Conservation (phyloP, 2,113 vertebrate species). For the Rhombomys opimus region DNA sequence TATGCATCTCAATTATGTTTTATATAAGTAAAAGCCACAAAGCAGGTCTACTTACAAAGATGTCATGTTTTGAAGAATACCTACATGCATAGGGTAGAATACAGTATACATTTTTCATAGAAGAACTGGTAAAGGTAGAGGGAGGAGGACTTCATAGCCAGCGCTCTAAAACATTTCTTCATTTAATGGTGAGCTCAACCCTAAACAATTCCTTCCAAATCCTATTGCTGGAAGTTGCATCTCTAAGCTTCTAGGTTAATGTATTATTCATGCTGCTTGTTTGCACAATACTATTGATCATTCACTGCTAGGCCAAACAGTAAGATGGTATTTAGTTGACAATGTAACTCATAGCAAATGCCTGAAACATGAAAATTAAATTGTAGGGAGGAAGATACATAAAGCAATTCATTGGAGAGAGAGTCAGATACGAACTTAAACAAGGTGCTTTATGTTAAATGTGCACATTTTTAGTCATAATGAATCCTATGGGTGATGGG, state of each 20-base stretch:
- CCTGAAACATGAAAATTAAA: conserved; percentile 37
- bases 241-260: conserved; percentile 58
- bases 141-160: neutral
- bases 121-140: neutral
- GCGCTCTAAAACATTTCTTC: neutral
- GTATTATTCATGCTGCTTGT: conserved; percentile 62
- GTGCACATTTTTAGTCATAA: neutral
- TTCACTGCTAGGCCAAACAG: conserved; percentile 40
- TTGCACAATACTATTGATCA: conserved; percentile 64
- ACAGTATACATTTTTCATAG: neutral
- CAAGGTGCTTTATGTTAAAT: conserved; percentile 2
- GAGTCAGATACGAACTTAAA: conserved; percentile 41
- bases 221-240: neutral
- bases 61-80: neutral
- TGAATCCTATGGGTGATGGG: neutral
- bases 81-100: neutral
- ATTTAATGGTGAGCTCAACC: neutral
- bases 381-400: neutral
- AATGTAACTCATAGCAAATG: conserved; percentile 47
- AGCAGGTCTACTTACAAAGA: neutral
- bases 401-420: neutral
- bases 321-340: conserved; percentile 46
- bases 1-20: neutral
- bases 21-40: conserved; percentile 4
- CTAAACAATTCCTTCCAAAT: conserved; percentile 50